A percentile compares a stretch with the other conserved stretches of the same genome.
phyloP scores from a whole-genome alignment of 1,140 invertebrate species.

The Steinernema feltiae region DNA sequence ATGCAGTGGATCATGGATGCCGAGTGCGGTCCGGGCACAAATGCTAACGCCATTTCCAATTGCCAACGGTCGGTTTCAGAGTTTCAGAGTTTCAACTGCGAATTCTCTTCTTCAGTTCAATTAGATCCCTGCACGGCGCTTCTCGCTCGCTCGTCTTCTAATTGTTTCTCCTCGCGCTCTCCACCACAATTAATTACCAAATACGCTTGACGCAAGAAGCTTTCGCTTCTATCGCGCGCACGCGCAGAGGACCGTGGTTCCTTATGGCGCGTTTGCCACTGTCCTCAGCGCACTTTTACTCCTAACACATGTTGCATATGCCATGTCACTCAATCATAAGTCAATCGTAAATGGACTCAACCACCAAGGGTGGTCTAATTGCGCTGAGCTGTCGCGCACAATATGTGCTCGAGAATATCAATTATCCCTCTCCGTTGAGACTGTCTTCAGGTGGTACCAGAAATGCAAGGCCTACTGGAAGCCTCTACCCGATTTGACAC shows the following conservation, averaged over 20 bases:
- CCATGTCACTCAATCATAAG: slow-evolving; percentile 5
- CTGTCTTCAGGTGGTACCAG: slow-evolving; percentile 36
- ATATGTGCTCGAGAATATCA: background rate
- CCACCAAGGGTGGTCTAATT: background rate
- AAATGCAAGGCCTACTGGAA: slow-evolving; percentile 41
- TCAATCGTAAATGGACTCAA: background rate
- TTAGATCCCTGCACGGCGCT: background rate
- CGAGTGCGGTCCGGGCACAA: slow-evolving; percentile 34
- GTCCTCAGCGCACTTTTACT: background rate
- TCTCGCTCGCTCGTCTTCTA: background rate
- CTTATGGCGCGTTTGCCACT: background rate
- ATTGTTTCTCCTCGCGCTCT: background rate
- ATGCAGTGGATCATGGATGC: slow-evolving; percentile 43
- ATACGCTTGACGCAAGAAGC: slow-evolving; percentile 2
- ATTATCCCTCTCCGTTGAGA: background rate
- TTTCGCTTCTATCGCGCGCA: background rate
- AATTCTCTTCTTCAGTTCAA: background rate
- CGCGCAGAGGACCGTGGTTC: background rate
- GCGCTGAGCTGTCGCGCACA: background rate
- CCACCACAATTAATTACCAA: slow-evolving; percentile 8
- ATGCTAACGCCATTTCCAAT: slow-evolving; percentile 26
- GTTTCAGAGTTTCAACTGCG: background rate
- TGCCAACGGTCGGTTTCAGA: slow-evolving; percentile 32
- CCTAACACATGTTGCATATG: slow-evolving; percentile 5
- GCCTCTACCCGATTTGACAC: slow-evolving; percentile 31